Conservation (phyloP, 2,797 vertebrate genomes). For the Leptodactylus fallax region DNA sequence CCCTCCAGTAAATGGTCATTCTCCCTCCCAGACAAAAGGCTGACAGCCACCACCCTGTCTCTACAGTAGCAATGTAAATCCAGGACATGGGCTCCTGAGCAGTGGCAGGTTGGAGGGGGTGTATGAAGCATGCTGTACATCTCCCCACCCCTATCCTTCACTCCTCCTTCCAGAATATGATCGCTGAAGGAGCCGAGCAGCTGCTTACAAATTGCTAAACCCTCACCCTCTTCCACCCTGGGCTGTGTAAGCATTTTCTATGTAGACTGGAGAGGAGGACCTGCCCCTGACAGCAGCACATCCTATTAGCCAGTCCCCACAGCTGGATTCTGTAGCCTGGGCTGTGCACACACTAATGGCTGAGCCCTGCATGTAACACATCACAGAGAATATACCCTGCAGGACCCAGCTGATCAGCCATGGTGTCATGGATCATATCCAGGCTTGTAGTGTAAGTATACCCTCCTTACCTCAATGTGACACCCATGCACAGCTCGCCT, state of each 20-base stretch:
- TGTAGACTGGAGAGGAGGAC: background rate
- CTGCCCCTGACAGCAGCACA: conserved; percentile 13
- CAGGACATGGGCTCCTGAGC: background rate
- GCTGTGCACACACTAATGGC: conserved; percentile 39
- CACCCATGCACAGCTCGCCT: background rate
- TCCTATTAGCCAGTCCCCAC: background rate
- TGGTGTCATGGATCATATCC: conserved; percentile 99
- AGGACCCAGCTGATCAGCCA: conserved; percentile 74
- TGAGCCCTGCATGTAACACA: conserved; percentile 34
- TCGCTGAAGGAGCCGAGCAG: conserved; percentile 52
- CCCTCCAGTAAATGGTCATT: background rate
- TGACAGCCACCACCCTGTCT: background rate
- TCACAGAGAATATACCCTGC: conserved; percentile 74
- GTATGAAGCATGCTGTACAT: conserved; percentile 5
- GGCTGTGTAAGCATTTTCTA: conserved; percentile 16
- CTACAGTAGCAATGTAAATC: too few relatives aligned
- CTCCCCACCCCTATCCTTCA: conserved; percentile 38
- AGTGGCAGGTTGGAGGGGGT: conserved; percentile 39
- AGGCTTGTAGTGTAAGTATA: conserved; percentile 97
- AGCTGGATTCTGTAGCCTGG: conserved; percentile 23
- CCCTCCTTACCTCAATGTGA: background rate
- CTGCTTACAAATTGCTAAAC: conserved; percentile 30
- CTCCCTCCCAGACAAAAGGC: conserved; percentile 3
- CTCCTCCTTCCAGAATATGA: conserved; percentile 53
- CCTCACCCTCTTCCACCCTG: background rate